phyloP scores from a whole-genome alignment of 2,113 vertebrate species.

The Nicator chloris region DNA sequence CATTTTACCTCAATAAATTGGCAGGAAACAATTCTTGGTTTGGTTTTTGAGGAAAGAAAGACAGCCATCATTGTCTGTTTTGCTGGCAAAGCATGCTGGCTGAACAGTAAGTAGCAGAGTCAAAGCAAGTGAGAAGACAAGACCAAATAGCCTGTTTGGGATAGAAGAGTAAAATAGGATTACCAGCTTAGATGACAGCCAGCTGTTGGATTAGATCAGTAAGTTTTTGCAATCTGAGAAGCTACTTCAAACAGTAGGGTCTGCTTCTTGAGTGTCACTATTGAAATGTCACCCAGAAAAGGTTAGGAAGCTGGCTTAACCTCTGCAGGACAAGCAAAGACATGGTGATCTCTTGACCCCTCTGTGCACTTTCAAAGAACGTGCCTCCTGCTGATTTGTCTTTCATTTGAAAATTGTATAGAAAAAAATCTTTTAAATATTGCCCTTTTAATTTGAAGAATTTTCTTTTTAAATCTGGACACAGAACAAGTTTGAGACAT shows the following conservation, averaged over 20 bases:
- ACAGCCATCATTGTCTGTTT: neutral
- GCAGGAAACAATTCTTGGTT: neutral
- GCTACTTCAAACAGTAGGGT: neutral
- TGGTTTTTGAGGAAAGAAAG: neutral
- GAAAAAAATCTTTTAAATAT: neutral
- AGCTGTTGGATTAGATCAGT: neutral
- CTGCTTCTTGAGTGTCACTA: neutral
- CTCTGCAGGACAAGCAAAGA: neutral
- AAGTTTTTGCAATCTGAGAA: neutral
- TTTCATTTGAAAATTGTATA: accelerated
- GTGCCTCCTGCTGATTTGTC: neutral
- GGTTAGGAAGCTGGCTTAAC: neutral
- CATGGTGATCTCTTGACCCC: neutral
- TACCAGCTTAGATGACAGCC: neutral
- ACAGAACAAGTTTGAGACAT: neutral
- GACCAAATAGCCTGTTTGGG: neutral
- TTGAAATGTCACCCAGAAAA: neutral
- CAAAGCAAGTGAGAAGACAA: neutral
- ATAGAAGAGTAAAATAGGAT: neutral
- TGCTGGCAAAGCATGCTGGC: neutral
- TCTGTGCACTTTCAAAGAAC: neutral
- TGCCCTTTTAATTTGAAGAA: neutral
- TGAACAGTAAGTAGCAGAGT: neutral
- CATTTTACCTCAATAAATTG: neutral
- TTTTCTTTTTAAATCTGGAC: neutral